Percentiles rank a stretch among this genome's conserved stretches.
phyloP scores from a whole-genome alignment of 2,888 invertebrate genomes.

The Calameuta filiformis region DNA sequence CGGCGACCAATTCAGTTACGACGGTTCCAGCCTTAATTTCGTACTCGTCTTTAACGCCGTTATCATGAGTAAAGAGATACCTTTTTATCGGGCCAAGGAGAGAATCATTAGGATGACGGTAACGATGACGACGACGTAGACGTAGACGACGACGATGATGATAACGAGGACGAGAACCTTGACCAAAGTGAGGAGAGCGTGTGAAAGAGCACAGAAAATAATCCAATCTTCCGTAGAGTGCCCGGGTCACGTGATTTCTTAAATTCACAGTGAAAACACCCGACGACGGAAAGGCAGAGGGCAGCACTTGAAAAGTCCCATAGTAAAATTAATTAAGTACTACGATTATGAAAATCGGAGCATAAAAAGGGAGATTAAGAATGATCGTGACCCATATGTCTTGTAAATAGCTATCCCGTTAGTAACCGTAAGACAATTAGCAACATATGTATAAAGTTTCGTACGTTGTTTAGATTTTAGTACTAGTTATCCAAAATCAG shows the following conservation, averaged over 20 bases:
- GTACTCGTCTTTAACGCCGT: background rate
- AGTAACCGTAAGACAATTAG: slow-evolving; percentile 45
- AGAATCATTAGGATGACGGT: background rate
- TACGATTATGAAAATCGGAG: background rate
- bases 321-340: background rate
- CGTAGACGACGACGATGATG: background rate
- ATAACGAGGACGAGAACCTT: slow-evolving; percentile 8
- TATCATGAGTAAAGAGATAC: background rate
- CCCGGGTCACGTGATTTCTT: slow-evolving; percentile 25
- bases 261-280: background rate
- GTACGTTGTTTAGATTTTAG: slow-evolving; percentile 61
- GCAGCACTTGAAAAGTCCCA: background rate
- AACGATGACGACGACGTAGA: slow-evolving; percentile 7
- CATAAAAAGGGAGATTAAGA: background rate
- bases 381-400: slow-evolving; percentile 41
- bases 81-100: background rate
- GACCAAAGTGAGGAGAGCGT: slow-evolving; percentile 22
- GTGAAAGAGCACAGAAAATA: slow-evolving; percentile 29
- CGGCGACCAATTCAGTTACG: background rate
- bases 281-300: background rate
- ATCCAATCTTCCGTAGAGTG: slow-evolving; percentile 53
- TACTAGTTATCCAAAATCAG: slow-evolving; percentile 57
- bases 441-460: slow-evolving; percentile 58
- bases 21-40: background rate
- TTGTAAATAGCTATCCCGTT: slow-evolving; percentile 52